Evolutionary conservation across 2,113 vertebrate genomes (phyloP).

Genomic region (Gavia stellata): DNA sequence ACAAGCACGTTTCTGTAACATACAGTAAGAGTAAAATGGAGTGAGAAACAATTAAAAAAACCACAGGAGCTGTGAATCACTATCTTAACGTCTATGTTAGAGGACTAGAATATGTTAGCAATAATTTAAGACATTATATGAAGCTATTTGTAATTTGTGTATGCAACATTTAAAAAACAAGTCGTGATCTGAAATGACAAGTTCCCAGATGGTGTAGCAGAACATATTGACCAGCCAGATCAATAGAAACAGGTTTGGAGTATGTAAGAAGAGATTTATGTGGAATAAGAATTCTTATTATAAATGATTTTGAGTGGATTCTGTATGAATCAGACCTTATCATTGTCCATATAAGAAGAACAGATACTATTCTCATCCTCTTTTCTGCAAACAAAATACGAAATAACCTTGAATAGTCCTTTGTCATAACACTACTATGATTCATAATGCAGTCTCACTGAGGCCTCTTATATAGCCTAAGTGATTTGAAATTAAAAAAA

Average conservation of each 20-base stretch:
- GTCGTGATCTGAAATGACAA: constrained; percentile 62
- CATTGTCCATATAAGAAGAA: neutral
- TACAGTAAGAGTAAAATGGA: neutral
- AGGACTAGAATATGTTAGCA: neutral
- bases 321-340: neutral
- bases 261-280: neutral
- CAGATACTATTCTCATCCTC: neutral
- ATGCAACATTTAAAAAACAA: constrained; percentile 57
- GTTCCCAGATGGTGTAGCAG: constrained; percentile 24
- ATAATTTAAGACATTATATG: neutral
- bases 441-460: neutral
- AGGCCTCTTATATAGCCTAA: neutral
- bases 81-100: neutral
- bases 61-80: neutral
- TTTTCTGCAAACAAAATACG: neutral
- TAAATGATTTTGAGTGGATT: neutral
- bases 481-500: neutral
- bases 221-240: neutral
- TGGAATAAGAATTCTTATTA: neutral
- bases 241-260: neutral
- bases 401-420: neutral
- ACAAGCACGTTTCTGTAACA: neutral
- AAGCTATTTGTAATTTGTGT: neutral
- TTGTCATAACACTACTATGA: neutral
- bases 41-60: neutral